Evolutionary conservation across 2,888 invertebrate genomes (phyloP), one percentile per base, ranked within the genome.

Genomic region (Portevinia maculata): DNA sequence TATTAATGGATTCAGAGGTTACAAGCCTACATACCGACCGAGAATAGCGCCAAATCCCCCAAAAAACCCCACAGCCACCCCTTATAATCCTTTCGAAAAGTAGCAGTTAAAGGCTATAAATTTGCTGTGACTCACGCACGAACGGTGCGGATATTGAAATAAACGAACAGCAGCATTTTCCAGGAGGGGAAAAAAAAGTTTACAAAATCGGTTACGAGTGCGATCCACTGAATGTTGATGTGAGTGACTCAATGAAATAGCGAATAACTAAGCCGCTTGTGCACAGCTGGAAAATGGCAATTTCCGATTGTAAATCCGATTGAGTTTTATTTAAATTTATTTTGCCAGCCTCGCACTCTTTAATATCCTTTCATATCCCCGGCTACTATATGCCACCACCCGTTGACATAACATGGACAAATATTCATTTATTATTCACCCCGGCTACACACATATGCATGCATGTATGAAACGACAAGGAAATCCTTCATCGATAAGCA

Each of bases 251-350:
- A 64, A 76, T 70, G 52, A 60, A 75, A 75, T 46, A 53, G 34
- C 48, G 53, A 37, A 34, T 24, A 32, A 71, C 70, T 78, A 65
- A 65, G 59, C 52, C 37, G 30, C 44, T 17, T 46, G 57, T 28
- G 17, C 75, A 65, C 74, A 84, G 69, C 78, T 71, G 69, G 84
- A 79, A 85, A 85, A 85, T 76, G 75, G 71, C 76, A 84, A 76
- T 71, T 83, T 84, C 59, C 65, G 70, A 85, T 84, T 85, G 84
- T 75, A 57, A 79, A 53, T 75, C 53, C 69, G 79, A 76, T 76
- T 84, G 78, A 62, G 78, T 84, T 76, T 62, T 64, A 79, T 85
- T 83, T 78, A 78, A 78, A 83, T 69, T 83, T 70, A 69, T 73
- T 74, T 73, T 75, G 53, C 37, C 74, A 78, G 59, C 24, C 59